These are phyloP conservation scores for Craterocephalus amniculus DNA, from an alignment of 2,797 vertebrate species.

Conservation along the genomic window DNA sequence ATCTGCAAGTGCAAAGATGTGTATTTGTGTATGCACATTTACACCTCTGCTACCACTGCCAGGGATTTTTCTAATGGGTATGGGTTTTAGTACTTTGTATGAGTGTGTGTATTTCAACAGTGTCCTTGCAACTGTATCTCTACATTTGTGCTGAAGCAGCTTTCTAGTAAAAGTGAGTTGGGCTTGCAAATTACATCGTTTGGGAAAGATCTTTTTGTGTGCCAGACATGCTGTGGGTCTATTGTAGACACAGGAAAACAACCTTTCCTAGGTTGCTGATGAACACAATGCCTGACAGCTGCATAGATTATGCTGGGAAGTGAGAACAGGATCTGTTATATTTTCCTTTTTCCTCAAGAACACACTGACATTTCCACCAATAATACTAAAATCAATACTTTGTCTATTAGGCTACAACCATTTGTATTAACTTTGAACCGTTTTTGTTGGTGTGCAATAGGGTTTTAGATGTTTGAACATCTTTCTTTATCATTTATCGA, in stretches of 20 bases:
- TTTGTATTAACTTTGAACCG: slow-evolving; percentile 22
- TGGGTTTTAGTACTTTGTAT: slow-evolving; percentile 23
- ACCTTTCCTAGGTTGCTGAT: slow-evolving; percentile 61
- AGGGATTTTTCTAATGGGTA: slow-evolving; percentile 14
- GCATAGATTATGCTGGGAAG: slow-evolving; percentile 57
- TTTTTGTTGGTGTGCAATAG: slow-evolving; percentile 42
- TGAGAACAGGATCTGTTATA: slow-evolving; percentile 57
- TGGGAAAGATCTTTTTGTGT: slow-evolving; percentile 66
- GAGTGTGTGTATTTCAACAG: slow-evolving; percentile 22
- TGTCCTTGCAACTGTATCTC: slow-evolving; percentile 5
- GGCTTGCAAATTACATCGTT: slow-evolving; percentile 64
- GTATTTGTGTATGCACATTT: slow-evolving; percentile 43
- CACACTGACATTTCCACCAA: slow-evolving; percentile 46
- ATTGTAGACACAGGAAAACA: slow-evolving; percentile 54
- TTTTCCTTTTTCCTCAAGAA: slow-evolving; percentile 47
- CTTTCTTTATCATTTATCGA: slow-evolving; percentile 44
- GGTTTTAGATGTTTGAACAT: slow-evolving; percentile 49
- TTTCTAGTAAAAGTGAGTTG: slow-evolving; percentile 50
- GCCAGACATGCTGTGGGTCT: slow-evolving; percentile 65
- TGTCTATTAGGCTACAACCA: slow-evolving; percentile 47
- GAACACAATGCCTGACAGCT: slow-evolving; percentile 59
- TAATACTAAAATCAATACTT: slow-evolving; percentile 64
- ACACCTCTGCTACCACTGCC: slow-evolving; percentile 37
- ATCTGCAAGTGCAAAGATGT: slow-evolving; percentile 58
- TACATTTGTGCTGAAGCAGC: slow-evolving; percentile 42